These are phyloP conservation scores for Dicyrtomina minuta DNA, from an alignment of 2,888 invertebrate genomes.

Conservation along the genomic window DNA sequence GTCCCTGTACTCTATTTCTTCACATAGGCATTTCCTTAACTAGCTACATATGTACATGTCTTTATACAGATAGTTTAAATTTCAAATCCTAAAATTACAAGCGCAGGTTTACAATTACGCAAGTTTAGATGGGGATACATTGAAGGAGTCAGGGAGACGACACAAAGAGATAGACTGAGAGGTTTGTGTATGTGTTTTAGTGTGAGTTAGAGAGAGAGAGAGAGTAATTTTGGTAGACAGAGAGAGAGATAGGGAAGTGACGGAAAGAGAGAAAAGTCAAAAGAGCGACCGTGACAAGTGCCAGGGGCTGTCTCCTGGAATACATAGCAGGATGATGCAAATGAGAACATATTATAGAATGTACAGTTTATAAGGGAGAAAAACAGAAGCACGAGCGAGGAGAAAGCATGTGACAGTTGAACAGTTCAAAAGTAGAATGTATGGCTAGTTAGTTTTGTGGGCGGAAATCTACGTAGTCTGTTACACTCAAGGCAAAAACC, in stretches of 20 bases:
- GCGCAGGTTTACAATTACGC: no score
- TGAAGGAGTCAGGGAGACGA: no score
- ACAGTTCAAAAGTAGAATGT: no score
- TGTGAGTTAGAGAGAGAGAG: no score
- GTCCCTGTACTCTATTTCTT: no score
- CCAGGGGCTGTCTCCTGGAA: slow-evolving; percentile 16
- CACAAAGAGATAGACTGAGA: no score
- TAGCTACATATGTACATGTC: no score
- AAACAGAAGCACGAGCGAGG: neutral
- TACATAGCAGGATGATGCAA: neutral
- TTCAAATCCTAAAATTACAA: no score
- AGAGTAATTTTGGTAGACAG: neutral
- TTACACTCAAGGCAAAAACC: neutral
- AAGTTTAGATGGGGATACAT: no score
- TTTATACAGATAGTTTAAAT: no score
- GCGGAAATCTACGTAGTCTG: neutral
- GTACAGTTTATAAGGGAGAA: neutral
- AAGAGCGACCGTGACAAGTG: slow-evolving; percentile 19
- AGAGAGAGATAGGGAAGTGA: neutral
- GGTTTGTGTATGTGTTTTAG: no score
- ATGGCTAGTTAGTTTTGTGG: neutral
- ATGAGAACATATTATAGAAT: neutral
- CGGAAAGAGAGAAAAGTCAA: slow-evolving; percentile 18
- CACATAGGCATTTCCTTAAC: no score
- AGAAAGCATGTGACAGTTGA: neutral